These are phyloP conservation scores for Cephus pulcher DNA, from an alignment of 2,888 invertebrate genomes.

Conservation along the genomic window DNA sequence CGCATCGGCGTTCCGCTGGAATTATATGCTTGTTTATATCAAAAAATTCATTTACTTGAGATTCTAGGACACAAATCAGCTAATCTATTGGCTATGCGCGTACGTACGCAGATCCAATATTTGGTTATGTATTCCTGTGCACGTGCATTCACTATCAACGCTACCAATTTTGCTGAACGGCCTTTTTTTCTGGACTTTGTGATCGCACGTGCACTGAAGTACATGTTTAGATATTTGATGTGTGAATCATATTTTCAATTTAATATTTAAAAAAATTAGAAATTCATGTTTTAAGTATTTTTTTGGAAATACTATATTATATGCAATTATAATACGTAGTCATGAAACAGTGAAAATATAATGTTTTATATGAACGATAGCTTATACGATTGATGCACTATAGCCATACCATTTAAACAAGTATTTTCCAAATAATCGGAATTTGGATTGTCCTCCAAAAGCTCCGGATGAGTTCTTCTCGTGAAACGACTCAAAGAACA, in stretches of 20 bases:
- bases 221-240: too few relatives aligned
- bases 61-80: too few relatives aligned
- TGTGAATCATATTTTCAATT: too few relatives aligned
- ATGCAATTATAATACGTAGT: background rate
- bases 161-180: too few relatives aligned
- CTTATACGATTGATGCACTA: background rate
- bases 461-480: conserved; percentile 85
- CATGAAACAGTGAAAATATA: background rate
- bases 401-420: conserved; percentile 80
- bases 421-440: conserved; percentile 93
- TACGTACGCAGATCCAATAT: too few relatives aligned
- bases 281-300: background rate
- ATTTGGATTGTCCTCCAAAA: conserved; percentile 86
- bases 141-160: too few relatives aligned
- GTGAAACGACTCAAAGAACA: conserved; percentile 87
- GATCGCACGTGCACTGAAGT: too few relatives aligned
- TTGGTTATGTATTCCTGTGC: too few relatives aligned
- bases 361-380: background rate
- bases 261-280: too few relatives aligned
- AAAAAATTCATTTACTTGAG: background rate
- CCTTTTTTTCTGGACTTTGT: too few relatives aligned
- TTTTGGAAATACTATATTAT: background rate
- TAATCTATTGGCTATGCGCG: too few relatives aligned
- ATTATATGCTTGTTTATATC: background rate
- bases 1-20: conserved; percentile 85